Base-by-base conservation (phyloP, 2,797 vertebrate species). In the Intellagama lesueurii region DNA sequence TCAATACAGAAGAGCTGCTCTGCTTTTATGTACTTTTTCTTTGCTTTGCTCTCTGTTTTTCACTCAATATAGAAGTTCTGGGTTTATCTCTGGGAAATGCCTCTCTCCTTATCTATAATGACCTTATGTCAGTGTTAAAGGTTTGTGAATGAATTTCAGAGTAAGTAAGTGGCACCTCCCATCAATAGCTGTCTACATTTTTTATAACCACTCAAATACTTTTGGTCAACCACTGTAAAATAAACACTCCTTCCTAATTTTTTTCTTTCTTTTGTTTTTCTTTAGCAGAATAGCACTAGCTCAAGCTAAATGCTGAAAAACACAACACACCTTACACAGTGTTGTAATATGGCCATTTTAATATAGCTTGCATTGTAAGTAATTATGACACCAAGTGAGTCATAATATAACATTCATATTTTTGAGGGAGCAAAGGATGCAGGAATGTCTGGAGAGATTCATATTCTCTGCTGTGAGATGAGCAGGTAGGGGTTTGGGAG, bases 151-250 rank as follows among this genome's bases (percentile, higher is more conserved):
- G 95, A 94, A 90, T 96, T 96, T 96, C 95, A 95, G 93, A 96
- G 95, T 92, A 93, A 95, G 91, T 91, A 93, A 95, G 86, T 90
- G 95, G 96, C 93, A 96, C 94, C 96, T 97, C 96, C 96, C 96
- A 96, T 96, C 91, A 77, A 95, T 94, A 96, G 96, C 95, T 92
- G 95, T 96, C 97, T 96, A 96, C 96, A 96, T 97, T 97, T 96
- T 97, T 95, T 96, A 95, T 96, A 97, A 97, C 96, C 96, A 90
- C 96, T 96, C 91, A 90, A 97, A 97, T 97, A 96, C 94, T 97
- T 98, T 97, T 97, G 97, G 97, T 97, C 96, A 97, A 97, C 97
- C 97, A 94, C 97, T 97, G 95, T 97, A 97, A 98, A 97, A 97
- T 95, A 97, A 98, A 97, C 96, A 97, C 96, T 96, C 96, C 95